phyloP scores from a whole-genome alignment of 64 coral and sea anemone species.

The Dendrophyllia cribrosa region DNA sequence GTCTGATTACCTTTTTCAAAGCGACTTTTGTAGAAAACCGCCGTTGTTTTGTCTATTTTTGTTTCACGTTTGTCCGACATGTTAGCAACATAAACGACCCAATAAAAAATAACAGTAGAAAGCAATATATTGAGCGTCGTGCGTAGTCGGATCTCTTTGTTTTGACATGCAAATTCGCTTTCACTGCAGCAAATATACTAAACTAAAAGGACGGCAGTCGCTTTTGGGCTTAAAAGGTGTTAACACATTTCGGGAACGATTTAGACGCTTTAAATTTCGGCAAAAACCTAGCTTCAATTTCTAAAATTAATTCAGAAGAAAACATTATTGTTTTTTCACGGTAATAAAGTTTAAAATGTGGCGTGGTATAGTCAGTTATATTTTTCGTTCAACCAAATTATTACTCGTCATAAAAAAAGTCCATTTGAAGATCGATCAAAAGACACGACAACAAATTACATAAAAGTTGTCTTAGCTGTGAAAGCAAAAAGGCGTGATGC shows the following conservation, averaged over 20 bases:
- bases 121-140: not conserved
- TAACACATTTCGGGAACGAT: not conserved
- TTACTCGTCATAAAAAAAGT: not conserved
- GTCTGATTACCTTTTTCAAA: not conserved
- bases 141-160: not conserved
- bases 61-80: not conserved
- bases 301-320: not conserved
- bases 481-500: not conserved
- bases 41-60: not conserved
- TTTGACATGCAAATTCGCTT: constrained; percentile 39
- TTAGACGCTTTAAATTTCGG: not conserved
- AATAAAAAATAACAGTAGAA: not conserved
- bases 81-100: not conserved
- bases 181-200: constrained; percentile 1
- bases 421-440: not conserved
- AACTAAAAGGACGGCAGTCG: not conserved
- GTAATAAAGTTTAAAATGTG: not conserved
- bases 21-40: not conserved
- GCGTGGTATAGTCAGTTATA: not conserved
- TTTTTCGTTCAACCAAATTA: not conserved
- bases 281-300: not conserved
- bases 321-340: not conserved
- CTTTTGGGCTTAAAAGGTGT: not conserved
- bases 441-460: not conserved
- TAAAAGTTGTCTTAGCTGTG: not conserved